Conservation (phyloP, 2,797 vertebrate genomes). For the Distichodus sexfasciatus region DNA sequence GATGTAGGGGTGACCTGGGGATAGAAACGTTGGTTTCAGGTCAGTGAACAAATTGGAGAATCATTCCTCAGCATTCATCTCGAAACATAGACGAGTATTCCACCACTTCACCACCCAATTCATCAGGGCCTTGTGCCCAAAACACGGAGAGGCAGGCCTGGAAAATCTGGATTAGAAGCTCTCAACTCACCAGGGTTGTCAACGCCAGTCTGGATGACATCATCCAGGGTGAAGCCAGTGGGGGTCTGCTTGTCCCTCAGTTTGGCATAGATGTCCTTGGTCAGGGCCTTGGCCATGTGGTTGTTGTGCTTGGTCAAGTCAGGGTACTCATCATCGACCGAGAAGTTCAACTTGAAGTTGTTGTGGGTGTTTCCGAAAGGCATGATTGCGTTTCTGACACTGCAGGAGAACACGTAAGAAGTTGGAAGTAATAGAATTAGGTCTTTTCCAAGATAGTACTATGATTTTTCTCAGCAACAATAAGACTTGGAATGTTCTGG, state of each 20-base stretch:
- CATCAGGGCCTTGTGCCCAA: no score
- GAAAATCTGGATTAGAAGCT: background rate
- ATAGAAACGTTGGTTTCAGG: background rate
- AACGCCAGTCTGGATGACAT: constrained; percentile 88
- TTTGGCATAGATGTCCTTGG: constrained; percentile 80
- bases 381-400: constrained; percentile 80
- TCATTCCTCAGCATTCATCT: no score
- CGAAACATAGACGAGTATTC: no score
- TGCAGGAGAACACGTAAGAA: constrained; percentile 47
- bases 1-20: constrained; percentile 89
- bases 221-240: constrained; percentile 89
- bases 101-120: no score
- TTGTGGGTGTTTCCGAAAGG: constrained; percentile 96
- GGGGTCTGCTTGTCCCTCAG: constrained; percentile 89
- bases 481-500: no score
- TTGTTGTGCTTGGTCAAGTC: constrained; percentile 91
- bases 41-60: background rate
- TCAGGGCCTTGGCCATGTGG: constrained; percentile 92
- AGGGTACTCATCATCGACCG: constrained; percentile 83
- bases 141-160: no score
- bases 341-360: constrained; percentile 89
- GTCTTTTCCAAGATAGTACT: no score
- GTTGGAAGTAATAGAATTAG: no score
- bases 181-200: constrained; percentile 85
- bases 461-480: no score